Evolutionary conservation across 2,113 vertebrate genomes (phyloP), one percentile per base, ranked within the genome.

Genomic region (Agapornis roseicollis): DNA sequence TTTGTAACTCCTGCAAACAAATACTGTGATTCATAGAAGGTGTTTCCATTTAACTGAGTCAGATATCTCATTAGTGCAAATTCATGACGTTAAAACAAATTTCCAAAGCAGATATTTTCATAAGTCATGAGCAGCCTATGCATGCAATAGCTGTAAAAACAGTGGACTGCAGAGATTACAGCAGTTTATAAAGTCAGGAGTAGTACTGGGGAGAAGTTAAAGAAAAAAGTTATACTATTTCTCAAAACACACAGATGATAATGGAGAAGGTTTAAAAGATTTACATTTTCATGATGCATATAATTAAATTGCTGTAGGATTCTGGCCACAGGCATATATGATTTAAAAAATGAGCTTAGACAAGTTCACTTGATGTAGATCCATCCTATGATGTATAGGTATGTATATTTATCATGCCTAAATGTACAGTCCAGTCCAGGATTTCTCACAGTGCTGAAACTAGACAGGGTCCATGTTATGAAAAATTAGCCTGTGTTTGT

Each of bases 221-320:
- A 66, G 23, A 39, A 17, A 58, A 13, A 89, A 47, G 8, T 39
- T n/a, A 17, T 24, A 17, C 6, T 9, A 13, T 61, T 90, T 47
- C 37, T 80, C 14, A 44, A 28, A 29, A 31, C 28, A 79, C 24
- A 63, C 1, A 31, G 13, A 25, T 31, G 6, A 55, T 33, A 63
- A 64, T 9, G 17, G 14, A 72, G 5, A 83, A 61, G 12, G 9
- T 39, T 77, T 85, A 37, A 83, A 86, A 56, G 2, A 25, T 61
- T 6, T 19, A 41, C 4, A 23, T 52, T 77, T 80, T 61, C 35
- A n/a, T 0, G 0, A 14, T 46, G 5, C 3, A 31, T 1, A 4
- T 2, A 47, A 50, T 68, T 71, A 52, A 55, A 52, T n/a, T 89
- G 10, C 9, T 61, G 7, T 55, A 66, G 16, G 25, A 37, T 72